Conservation (phyloP, 2,113 vertebrate species). For the Addax nasomaculatus region DNA sequence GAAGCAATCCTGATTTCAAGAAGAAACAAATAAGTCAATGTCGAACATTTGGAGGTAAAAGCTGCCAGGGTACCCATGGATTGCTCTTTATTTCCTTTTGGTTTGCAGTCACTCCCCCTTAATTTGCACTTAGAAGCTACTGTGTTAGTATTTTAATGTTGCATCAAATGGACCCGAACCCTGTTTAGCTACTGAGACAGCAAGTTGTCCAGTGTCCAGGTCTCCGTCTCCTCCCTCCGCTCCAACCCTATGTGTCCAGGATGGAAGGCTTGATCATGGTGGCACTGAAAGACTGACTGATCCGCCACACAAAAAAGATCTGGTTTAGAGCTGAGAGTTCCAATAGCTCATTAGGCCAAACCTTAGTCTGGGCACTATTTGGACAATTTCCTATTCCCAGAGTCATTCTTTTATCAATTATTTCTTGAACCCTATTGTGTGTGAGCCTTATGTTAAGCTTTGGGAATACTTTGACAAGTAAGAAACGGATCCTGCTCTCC, state of each 20-base stretch:
- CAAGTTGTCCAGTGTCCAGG: not conserved
- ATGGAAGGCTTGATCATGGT: not conserved
- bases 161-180: not conserved
- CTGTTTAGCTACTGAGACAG: not conserved
- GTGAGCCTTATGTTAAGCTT: not conserved
- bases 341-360: not conserved
- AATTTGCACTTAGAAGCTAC: slow-evolving; percentile 1
- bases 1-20: not conserved
- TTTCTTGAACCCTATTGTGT: not conserved
- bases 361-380: not conserved
- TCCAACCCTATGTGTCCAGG: not conserved
- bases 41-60: not conserved
- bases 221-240: not conserved
- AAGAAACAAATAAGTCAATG: not conserved
- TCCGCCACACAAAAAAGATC: not conserved
- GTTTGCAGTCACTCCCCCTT: not conserved
- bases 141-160: not conserved
- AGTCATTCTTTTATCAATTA: not conserved
- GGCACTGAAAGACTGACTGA: not conserved
- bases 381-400: not conserved
- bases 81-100: not conserved
- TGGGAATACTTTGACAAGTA: not conserved
- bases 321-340: not conserved
- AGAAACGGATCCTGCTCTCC: not conserved
- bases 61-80: not conserved